Conservation (phyloP, 2,113 vertebrate genomes). For the Psettodes erumei region DNA sequence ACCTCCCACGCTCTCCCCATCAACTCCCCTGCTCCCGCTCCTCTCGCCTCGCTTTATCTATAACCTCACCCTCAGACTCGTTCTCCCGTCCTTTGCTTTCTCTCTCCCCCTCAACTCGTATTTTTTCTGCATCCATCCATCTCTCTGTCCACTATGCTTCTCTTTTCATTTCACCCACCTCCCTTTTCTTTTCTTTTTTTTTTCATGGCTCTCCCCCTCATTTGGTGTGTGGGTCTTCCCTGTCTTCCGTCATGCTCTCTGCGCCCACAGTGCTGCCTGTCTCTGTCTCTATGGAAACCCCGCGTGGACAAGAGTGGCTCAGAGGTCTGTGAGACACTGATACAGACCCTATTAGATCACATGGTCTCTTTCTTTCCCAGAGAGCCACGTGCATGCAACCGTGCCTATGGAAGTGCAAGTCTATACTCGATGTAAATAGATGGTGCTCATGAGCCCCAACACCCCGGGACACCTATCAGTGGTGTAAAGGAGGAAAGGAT, state of each 20-base stretch:
- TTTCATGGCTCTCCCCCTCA: slow-evolving; percentile 64
- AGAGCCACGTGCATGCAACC: slow-evolving; percentile 30
- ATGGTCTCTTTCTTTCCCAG: slow-evolving; percentile 45
- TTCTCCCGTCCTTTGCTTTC: slow-evolving; percentile 8
- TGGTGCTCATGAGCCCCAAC: slow-evolving; percentile 6
- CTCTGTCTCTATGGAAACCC: slow-evolving; percentile 80
- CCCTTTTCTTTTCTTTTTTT: slow-evolving; percentile 6
- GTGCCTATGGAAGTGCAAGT: slow-evolving; percentile 4
- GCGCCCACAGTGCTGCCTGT: slow-evolving; percentile 61
- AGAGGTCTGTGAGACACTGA: slow-evolving; percentile 72
- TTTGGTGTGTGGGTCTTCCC: slow-evolving; percentile 76
- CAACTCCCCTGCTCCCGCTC: slow-evolving; percentile 48
- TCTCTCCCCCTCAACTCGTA: slow-evolving; percentile 20
- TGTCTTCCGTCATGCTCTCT: slow-evolving; percentile 68
- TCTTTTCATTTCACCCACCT: slow-evolving; percentile 41
- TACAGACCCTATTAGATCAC: slow-evolving; percentile 70
- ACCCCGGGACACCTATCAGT: slow-evolving; percentile 47
- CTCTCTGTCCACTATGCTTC: slow-evolving; percentile 24
- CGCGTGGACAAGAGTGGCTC: slow-evolving; percentile 72
- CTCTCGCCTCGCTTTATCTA: slow-evolving; percentile 42
- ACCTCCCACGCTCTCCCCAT: slow-evolving; percentile 71
- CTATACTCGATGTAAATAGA: slow-evolving; percentile 36
- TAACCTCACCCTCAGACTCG: background rate
- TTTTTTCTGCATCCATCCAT: slow-evolving; percentile 37
- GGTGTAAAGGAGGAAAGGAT: slow-evolving; percentile 34